Evolutionary conservation across 2,888 invertebrate species (phyloP), one percentile per base, ranked within the genome.

Genomic region (Autographa pulchrina): DNA sequence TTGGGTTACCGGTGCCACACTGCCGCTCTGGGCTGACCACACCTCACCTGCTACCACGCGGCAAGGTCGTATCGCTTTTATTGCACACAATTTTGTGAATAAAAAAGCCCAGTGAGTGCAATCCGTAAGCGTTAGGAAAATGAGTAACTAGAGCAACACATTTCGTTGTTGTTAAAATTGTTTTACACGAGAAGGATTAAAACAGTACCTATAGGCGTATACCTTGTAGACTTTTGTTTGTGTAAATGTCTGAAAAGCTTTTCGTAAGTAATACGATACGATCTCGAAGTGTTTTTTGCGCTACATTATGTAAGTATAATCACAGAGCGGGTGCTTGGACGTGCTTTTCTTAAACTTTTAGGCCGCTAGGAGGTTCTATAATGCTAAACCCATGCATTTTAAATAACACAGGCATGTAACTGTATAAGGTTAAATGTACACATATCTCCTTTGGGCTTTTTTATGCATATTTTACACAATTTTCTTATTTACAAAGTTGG

Each of bases 1-100:
- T 92, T 85, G 65, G 66, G 88, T 94, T 93, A 93, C 91, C 84
- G 83, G 38, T 60, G 67, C 31, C 56, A 54, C 41, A 68, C 52
- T 54, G 67, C 56, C 52, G 18, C 58, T 67, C 69, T 38, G 16
- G 54, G 58, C 58, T 65, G 65, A 81, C 83, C 83, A 77, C 85
- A 85, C 83, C 82, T 86, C 81, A 80, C 77, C 76, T 78, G 78
- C 72, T 75, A 70, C 80, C 56, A 59, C 41, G 61, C 9, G 35
- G 61, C 58, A 77, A 65, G 59, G 60, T 74, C 48, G 65, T 25
- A 7, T 48, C 14, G 58, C 38, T 13, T 56, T 75, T 58, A 38
- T 58, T 14, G 14, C 25, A 69, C 54, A 65, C 20, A 63, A 75
- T 56, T 18, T 31, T 25, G 41, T 31, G 2, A 7, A 16, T 14